phyloP scores from a whole-genome alignment of 2,113 vertebrate genomes.

The Maylandia zebra region DNA sequence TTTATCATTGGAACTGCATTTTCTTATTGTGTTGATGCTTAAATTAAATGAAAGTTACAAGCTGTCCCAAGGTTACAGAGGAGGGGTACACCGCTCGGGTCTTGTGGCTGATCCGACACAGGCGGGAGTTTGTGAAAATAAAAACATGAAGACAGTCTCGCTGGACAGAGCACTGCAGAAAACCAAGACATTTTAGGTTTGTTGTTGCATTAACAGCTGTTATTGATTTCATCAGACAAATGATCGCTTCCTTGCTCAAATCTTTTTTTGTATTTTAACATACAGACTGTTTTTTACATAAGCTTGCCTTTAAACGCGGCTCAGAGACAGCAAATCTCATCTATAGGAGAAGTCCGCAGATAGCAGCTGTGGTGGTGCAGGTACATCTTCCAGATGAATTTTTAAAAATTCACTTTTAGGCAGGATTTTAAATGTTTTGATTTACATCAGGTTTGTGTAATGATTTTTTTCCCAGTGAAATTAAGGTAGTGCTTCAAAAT shows the following conservation, averaged over 20 bases:
- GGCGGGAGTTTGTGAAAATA: neutral
- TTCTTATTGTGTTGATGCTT: neutral
- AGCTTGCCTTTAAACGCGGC: neutral
- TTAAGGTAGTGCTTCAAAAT: neutral
- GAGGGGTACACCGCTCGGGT: rapidly evolving
- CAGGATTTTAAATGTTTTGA: neutral
- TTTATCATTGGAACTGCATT: neutral
- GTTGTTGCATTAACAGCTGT: neutral
- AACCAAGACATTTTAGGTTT: neutral
- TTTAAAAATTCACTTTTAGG: neutral
- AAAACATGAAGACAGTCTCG: neutral
- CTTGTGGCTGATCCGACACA: neutral
- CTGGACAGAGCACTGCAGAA: neutral
- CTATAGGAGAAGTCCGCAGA: neutral
- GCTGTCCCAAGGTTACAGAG: neutral
- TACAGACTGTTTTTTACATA: neutral
- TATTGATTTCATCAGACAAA: neutral
- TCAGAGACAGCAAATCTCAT: neutral
- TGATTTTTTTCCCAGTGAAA: neutral
- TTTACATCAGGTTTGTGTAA: neutral
- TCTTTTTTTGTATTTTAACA: neutral
- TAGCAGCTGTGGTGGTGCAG: rapidly evolving
- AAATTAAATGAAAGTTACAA: neutral
- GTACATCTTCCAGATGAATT: neutral
- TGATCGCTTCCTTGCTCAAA: rapidly evolving